phyloP scores from a whole-genome alignment of 2,797 vertebrate species.

The Sebastolobus alascanus region DNA sequence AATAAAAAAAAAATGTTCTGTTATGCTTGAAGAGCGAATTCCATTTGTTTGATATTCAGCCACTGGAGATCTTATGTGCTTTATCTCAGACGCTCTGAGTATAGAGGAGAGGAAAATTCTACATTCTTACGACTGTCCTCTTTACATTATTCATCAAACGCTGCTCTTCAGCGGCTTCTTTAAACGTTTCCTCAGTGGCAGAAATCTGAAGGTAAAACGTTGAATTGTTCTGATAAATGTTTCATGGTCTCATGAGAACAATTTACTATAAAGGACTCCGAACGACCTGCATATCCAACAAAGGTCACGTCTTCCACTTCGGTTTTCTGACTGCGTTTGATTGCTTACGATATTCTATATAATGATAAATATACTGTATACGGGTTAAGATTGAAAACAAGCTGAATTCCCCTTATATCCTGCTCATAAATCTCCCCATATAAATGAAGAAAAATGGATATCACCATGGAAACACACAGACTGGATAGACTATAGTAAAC shows the following conservation, averaged over 20 bases:
- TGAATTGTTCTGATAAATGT: conserved; percentile 72
- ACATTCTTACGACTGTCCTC: conserved; percentile 69
- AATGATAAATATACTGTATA: not conserved
- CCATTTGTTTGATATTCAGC: conserved; percentile 64
- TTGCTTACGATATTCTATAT: not conserved
- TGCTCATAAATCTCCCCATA: not conserved
- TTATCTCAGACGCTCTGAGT: conserved; percentile 48
- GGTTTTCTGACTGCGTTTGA: not conserved
- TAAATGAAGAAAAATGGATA: not conserved
- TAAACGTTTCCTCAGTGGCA: conserved; percentile 63
- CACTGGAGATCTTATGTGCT: conserved; percentile 49
- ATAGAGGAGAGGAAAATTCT: conserved; percentile 16
- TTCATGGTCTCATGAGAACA: conserved; percentile 56
- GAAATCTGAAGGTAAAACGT: conserved; percentile 65
- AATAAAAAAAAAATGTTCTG: conserved; percentile 28
- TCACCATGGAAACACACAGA: conserved; percentile 12
- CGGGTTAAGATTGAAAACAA: not conserved
- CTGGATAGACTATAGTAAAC: not conserved
- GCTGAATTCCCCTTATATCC: not conserved
- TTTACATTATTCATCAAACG: conserved; percentile 77
- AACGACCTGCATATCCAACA: conserved; percentile 43
- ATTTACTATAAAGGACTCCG: conserved; percentile 39
- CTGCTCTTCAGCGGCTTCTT: conserved; percentile 54
- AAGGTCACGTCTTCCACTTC: conserved; percentile 40
- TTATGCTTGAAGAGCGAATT: conserved; percentile 56